A percentile compares a stretch with the other conserved stretches of the same genome.
Conservation (phyloP, 92 coral and sea anemone species). For the Palythoa caribaeorum region DNA sequence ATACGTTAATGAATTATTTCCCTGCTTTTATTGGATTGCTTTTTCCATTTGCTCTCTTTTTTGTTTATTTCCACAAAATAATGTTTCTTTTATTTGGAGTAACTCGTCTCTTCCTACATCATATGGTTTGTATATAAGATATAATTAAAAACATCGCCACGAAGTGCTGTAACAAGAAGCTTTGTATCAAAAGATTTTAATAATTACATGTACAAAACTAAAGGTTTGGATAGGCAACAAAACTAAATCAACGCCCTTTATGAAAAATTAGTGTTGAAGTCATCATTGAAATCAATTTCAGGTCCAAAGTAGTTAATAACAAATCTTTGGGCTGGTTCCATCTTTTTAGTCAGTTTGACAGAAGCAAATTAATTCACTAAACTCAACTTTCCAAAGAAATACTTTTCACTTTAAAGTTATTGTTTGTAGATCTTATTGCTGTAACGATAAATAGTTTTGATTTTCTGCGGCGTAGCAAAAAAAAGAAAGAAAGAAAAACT, state of each 20-base stretch:
- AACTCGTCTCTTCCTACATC: constrained; percentile 38
- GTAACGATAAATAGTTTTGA: background rate
- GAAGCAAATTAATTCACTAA: constrained; percentile 6
- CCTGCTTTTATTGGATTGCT: constrained; percentile 63
- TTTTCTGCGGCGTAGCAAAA: background rate
- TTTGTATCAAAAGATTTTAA: constrained; percentile 38
- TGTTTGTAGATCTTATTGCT: constrained; percentile 6
- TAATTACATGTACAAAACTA: constrained; percentile 15
- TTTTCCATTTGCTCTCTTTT: constrained; percentile 58
- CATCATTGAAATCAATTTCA: constrained; percentile 19
- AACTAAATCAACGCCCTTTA: background rate
- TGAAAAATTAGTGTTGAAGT: background rate
- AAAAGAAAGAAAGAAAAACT: background rate
- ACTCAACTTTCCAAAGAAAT: background rate
- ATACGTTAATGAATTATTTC: constrained; percentile 69
- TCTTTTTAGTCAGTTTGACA: background rate
- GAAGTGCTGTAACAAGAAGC: constrained; percentile 20
- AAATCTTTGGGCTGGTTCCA: background rate
- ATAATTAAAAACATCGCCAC: constrained; percentile 15
- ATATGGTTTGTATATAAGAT: constrained; percentile 45
- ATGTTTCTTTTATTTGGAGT: constrained; percentile 55
- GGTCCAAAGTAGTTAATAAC: background rate
- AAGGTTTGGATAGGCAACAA: constrained; percentile 1
- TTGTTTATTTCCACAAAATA: constrained; percentile 55
- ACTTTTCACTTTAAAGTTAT: constrained; percentile 3